phyloP scores from a whole-genome alignment of 2,113 vertebrate genomes.

The Notiomystis cincta region DNA sequence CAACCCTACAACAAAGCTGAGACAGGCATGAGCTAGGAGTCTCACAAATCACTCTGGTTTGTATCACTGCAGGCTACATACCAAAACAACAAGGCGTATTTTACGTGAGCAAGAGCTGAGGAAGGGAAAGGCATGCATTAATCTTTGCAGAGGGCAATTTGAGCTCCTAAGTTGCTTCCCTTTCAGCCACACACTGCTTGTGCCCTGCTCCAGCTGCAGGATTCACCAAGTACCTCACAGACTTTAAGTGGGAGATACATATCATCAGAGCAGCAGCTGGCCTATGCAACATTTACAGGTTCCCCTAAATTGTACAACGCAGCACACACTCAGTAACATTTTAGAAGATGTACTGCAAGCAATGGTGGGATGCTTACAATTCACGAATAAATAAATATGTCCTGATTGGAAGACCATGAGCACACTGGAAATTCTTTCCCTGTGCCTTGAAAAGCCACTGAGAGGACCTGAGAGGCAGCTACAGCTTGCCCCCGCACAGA shows the following conservation, averaged over 20 bases:
- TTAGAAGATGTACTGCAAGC: neutral
- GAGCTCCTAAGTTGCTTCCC: neutral
- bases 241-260: neutral
- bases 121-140: neutral
- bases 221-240: neutral
- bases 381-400: neutral
- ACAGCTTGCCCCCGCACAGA: neutral
- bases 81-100: neutral
- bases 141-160: neutral
- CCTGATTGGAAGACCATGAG: neutral
- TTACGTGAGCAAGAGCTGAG: neutral
- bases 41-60: neutral
- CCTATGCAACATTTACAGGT: neutral
- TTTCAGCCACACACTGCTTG: neutral
- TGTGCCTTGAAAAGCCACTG: neutral
- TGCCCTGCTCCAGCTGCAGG: neutral
- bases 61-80: rapidly evolving
- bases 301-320: neutral
- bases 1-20: neutral
- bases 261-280: rapidly evolving
- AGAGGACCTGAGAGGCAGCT: neutral
- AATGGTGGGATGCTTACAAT: neutral
- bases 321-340: neutral
- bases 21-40: neutral
- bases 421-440: neutral